Conservation (phyloP, 2,888 invertebrate species). For the Trileptium ribeirensis region DNA sequence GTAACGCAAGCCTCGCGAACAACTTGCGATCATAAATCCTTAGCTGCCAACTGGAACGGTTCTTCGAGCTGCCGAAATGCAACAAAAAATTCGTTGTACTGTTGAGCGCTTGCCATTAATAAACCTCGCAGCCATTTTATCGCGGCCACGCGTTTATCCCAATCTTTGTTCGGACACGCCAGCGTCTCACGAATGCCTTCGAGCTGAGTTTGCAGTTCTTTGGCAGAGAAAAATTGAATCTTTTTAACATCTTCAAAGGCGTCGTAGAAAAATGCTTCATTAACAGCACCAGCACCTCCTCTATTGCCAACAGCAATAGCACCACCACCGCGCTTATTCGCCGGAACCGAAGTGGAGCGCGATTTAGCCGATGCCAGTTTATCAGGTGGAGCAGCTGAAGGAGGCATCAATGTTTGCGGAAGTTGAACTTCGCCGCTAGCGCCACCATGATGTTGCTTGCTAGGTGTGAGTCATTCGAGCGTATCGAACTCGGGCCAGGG, state of each 20-base stretch:
- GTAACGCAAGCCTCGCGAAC: constrained; percentile 93
- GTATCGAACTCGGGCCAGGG: too few species aligned
- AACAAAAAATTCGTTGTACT: constrained; percentile 66
- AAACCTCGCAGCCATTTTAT: constrained; percentile 76
- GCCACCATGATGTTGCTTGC: too few species aligned
- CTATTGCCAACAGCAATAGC: too few species aligned
- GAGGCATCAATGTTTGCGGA: too few species aligned
- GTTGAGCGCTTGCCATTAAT: constrained; percentile 70
- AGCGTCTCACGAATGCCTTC: constrained; percentile 67
- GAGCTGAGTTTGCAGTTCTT: constrained; percentile 75
- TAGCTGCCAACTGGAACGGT: constrained; percentile 71
- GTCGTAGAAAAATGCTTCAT: constrained; percentile 75
- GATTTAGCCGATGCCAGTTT: neutral
- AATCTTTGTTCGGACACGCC: constrained; percentile 74
- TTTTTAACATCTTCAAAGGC: constrained; percentile 76
- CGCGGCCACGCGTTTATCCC: constrained; percentile 91
- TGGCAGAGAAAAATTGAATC: constrained; percentile 71
- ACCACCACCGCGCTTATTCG: neutral
- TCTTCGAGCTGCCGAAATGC: constrained; percentile 71
- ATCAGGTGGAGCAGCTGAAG: too few species aligned
- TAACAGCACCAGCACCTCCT: constrained; percentile 71
- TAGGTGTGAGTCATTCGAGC: too few species aligned
- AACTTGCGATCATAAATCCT: constrained; percentile 83
- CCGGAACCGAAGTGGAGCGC: neutral
- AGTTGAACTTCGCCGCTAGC: too few species aligned